Evolutionary conservation across 1,140 invertebrate genomes (phyloP).

Genomic region (Lepidotrigona ventralis): DNA sequence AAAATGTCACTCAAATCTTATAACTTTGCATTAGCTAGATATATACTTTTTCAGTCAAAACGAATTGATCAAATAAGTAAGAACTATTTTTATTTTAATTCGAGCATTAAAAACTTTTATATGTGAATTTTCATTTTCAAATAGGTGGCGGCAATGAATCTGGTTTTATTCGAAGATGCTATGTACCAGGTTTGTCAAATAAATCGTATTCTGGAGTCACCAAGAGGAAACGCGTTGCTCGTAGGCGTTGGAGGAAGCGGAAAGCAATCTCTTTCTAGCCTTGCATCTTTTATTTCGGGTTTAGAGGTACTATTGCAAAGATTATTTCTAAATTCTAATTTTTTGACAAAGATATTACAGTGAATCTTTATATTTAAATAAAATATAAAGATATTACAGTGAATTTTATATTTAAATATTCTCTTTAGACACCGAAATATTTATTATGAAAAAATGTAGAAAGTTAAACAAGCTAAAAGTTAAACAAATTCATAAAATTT

Average conservation of each 20-base stretch:
- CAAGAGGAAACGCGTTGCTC: constrained; percentile 94
- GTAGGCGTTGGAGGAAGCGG: constrained; percentile 97
- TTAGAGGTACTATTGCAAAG: constrained; percentile 86
- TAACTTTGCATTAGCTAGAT: too few relatives aligned
- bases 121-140: constrained; percentile 66
- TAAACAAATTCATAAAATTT: too few relatives aligned
- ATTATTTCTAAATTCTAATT: neutral
- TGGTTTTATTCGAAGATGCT: constrained; percentile 97
- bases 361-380: too few relatives aligned
- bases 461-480: too few relatives aligned
- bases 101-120: neutral
- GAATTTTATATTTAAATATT: too few relatives aligned
- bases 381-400: too few relatives aligned
- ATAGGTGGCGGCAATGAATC: constrained; percentile 93
- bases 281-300: constrained; percentile 93
- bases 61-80: neutral
- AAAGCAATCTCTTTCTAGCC: constrained; percentile 93
- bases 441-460: too few relatives aligned
- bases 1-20: too few relatives aligned
- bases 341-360: too few relatives aligned
- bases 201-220: constrained; percentile 94
- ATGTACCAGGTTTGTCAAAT: constrained; percentile 96
- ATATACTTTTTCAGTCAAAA: neutral
- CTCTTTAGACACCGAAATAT: too few relatives aligned
- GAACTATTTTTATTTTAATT: neutral